Conservation (phyloP, 2,113 vertebrate species). For the Casuarius casuarius region DNA sequence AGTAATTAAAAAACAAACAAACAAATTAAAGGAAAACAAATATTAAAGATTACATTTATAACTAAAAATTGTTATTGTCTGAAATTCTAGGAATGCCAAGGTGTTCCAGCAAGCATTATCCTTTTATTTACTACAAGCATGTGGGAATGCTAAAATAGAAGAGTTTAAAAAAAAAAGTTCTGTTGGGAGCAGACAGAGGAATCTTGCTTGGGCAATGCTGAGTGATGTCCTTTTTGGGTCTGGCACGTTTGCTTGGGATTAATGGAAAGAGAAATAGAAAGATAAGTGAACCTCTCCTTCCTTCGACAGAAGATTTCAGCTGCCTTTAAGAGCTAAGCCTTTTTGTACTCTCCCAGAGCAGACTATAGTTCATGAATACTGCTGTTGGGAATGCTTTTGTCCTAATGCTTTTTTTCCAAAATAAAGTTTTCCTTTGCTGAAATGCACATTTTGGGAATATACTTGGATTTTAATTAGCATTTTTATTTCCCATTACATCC, state of each 20-base stretch:
- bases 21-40: not conserved
- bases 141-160: not conserved
- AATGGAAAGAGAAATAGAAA: not conserved
- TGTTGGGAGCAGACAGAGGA: not conserved
- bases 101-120: not conserved
- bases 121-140: not conserved
- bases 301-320: not conserved
- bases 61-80: not conserved
- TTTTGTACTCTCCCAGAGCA: not conserved
- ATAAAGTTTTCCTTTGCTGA: not conserved
- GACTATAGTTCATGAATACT: not conserved
- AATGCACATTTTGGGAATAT: not conserved
- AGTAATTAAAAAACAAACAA: not conserved
- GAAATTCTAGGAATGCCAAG: not conserved
- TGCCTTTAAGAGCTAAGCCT: not conserved
- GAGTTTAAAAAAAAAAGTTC: not conserved
- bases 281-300: not conserved
- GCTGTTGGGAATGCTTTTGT: not conserved
- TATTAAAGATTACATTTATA: not conserved
- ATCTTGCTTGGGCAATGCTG: accelerated
- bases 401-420: not conserved
- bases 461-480: not conserved
- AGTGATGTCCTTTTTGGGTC: not conserved
- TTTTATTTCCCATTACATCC: not conserved
- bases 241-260: not conserved